Base-by-base conservation (phyloP, 1,140 invertebrate genomes). In the Babylonia areolata region DNA sequence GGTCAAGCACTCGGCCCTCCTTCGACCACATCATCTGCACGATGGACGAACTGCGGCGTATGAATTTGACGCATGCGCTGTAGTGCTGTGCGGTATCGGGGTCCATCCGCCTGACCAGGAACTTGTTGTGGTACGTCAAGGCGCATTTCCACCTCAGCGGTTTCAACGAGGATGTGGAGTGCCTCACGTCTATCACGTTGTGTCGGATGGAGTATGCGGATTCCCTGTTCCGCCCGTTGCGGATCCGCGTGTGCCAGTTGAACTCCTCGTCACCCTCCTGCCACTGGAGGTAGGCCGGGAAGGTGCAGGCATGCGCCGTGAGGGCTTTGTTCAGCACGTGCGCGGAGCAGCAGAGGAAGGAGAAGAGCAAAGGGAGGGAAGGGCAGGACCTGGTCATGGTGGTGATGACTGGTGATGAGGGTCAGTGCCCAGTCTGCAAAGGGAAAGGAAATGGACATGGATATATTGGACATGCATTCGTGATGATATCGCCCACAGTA, bases 11-110 rank as follows among this genome's bases (percentile, higher is more conserved):
- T 0, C 77, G 69, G 35, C 81, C 54, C n/a, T 81, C 84, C 2
- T 84, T 64, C 1, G 91, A 91, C 80, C 84, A 85, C 40, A 81
- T 73, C 20, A 91, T 35, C 75, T 91, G 89, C 1, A 90, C 75
- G 20, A 91, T 71, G 20, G 90, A 89, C 28, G 58, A 17, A 42
- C 87, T 88, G 64, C 89, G 78, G 11, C 54, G 77, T 23, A 89
- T 46, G 51, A 91, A 88, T 33, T 84, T 79, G 12, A 90, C 86
- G 85, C 91, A 91, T 0, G 64, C 80, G 71, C 84, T 79, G 40
- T 77, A 77, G 20, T 64, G 46, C n/a, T 58, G 51, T 23, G 87
- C 75, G 1, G 78, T 73, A 40, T 73, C n/a, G 9, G 85, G 42
- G 17, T 89, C 89, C 37, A 82, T 82, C 20, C 85, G 84, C 54